Evolutionary conservation across 1,140 invertebrate species (phyloP), one percentile per base, ranked within the genome.

Genomic region (Popillia japonica): DNA sequence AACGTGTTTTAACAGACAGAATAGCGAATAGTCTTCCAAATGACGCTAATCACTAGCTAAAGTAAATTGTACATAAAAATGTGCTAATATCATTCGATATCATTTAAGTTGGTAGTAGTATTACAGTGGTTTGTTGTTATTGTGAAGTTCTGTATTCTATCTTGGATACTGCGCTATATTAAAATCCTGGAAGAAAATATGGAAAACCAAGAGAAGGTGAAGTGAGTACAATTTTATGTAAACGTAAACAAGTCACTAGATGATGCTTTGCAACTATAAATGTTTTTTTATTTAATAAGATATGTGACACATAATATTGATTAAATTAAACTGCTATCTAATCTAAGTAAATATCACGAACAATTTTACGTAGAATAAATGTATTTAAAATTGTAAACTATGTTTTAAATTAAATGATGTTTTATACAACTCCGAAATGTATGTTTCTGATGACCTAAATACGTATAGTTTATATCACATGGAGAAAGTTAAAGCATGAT

Each of bases 51-150:
- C n/a, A 64, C 11, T 64, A 6, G 22, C 17, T 22, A 2, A 17
- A 27, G 23, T 64, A n/a, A n/a, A n/a, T n/a, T n/a, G n/a, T 64
- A 27, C n/a, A 22, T 20, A 10, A 27, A 64, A 64, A 64, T 64
- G 61, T 64, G 23, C 61, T 64, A 64, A 64, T 27, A 27, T 23
- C 17, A 11, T 27, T n/a, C 22, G 0, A 7, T 64, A 22, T 3
- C 17, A 10, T 64, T 64, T 64, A 64, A 64, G 61, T 64, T 64
- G 61, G n/a, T n/a, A n/a, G 61, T 64, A 64, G 61, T 64, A 64
- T n/a, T 20, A 22, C 11, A 11, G 4, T n/a, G 22, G 11, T 7
- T 64, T 64, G 61, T 64, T 48, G 44, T 48, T 48, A 64, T 23
- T 64, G 61, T 64, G 61, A 64, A 64, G 22, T 64, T 9, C 10